Conservation (phyloP, 1,140 invertebrate genomes). For the Drosophila malerkotliana region DNA sequence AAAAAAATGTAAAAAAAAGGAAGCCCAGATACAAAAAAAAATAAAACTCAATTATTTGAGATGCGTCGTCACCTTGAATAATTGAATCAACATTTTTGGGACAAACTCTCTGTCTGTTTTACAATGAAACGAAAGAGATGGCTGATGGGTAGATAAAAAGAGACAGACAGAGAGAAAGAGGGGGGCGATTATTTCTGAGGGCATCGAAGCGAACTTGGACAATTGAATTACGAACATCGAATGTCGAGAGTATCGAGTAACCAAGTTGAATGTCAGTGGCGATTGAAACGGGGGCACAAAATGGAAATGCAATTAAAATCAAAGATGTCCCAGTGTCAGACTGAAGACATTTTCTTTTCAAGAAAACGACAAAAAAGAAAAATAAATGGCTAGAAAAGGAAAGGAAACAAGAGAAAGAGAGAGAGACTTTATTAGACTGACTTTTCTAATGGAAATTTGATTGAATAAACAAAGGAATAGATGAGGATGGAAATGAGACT, state of each 20-base stretch:
- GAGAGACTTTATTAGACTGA: constrained; percentile 25
- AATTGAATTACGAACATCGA: constrained; percentile 60
- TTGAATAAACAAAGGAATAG: constrained; percentile 15
- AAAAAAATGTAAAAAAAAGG: too few relatives aligned
- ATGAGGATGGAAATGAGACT: neutral
- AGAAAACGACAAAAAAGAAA: neutral
- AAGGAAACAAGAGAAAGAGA: too few relatives aligned
- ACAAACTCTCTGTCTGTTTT: constrained; percentile 20
- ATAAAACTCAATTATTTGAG: constrained; percentile 70
- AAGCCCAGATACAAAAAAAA: constrained; percentile 23
- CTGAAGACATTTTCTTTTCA: constrained; percentile 4
- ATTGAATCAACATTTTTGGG: constrained; percentile 62
- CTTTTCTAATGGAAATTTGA: constrained; percentile 38
- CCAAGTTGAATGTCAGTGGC: constrained; percentile 55
- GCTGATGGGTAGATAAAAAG: too few relatives aligned
- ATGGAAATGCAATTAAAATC: constrained; percentile 73
- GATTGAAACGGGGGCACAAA: constrained; percentile 37
- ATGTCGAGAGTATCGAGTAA: constrained; percentile 6
- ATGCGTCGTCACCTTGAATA: constrained; percentile 65
- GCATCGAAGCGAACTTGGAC: constrained; percentile 32
- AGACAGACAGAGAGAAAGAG: neutral
- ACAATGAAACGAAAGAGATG: neutral
- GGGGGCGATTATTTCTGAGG: neutral
- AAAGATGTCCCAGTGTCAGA: constrained; percentile 50
- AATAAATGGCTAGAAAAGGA: neutral